These are phyloP conservation scores for Leptosomus discolor DNA, from an alignment of 2,113 vertebrate species.

Conservation along the genomic window DNA sequence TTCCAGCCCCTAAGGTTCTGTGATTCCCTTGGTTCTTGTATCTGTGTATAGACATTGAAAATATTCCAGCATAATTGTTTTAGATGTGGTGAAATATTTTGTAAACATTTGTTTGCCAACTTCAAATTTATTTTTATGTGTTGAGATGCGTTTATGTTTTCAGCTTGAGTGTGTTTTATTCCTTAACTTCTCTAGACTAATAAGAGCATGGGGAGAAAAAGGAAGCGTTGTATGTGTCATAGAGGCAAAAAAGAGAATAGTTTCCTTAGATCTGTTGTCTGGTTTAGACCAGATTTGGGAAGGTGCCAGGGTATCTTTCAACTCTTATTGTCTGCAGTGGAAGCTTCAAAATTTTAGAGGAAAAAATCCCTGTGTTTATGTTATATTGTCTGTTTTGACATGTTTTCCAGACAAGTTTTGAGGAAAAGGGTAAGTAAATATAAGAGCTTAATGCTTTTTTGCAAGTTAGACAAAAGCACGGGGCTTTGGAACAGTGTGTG, in stretches of 20 bases:
- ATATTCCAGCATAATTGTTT: not conserved
- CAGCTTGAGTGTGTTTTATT: not conserved
- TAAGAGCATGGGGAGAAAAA: not conserved
- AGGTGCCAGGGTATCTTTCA: not conserved
- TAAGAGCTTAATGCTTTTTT: not conserved
- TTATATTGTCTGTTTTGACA: not conserved
- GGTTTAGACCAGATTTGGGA: not conserved
- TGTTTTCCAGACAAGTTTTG: not conserved
- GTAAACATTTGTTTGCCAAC: not conserved
- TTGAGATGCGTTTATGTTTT: not conserved
- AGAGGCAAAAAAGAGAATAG: not conserved
- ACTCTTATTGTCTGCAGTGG: not conserved
- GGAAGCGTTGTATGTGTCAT: fast-evolving
- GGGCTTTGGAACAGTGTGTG: not conserved
- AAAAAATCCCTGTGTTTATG: no score
- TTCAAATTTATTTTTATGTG: not conserved
- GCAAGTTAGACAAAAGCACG: not conserved
- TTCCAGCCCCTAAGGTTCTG: no score
- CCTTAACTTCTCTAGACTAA: not conserved
- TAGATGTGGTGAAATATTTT: not conserved
- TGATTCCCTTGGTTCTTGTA: no score
- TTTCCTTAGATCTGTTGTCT: not conserved
- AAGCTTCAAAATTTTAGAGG: no score
- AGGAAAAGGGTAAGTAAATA: not conserved
- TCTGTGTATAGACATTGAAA: not conserved